Evolutionary conservation across 2,797 vertebrate genomes (phyloP), one percentile per base, ranked within the genome.

Genomic region (Nasua narica): DNA sequence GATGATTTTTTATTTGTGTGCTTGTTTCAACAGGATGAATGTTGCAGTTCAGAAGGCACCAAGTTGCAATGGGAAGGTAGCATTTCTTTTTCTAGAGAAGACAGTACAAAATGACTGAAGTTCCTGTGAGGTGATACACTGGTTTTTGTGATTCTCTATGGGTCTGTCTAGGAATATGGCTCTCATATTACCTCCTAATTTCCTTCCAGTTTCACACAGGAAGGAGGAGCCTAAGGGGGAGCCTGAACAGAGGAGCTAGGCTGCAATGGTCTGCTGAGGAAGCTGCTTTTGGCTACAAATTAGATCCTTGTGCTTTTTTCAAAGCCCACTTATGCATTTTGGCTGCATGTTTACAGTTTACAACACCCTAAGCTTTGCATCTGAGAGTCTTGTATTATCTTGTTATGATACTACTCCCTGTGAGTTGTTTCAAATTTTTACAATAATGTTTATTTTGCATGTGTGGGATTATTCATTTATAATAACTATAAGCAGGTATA

Each of bases 401-500:
- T 74, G 50, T 91, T 37, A 81, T 95, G 96, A 95, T 69, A 93
- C 21, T 76, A 23, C 35, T 87, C 50, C 86, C 65, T 96, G 58
- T 1, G 29, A 54, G 86, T 92, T 93, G 52, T 92, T 97, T 93
- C 90, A 90, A 94, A 97, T 93, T 81, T 72, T 97, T 96, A 96
- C 60, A 97, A 97, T 74, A 98, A 93, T 94, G 2, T 97, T 98
- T 97, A 96, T 94, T 92, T 69, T 81, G 82, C 79, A 88, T 94
- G 58, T 65, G 90, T 97, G 95, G 90, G 81, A 97, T 98, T 98
- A 98, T 95, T 96, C 96, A 88, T 90, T 54, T 87, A 92, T 96
- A 97, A 98, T 98, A 98, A 98, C 86, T 93, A 94, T 93, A 97
- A 96, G 97, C 91, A 96, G 92, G 88, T 96, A 94, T 97, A 98